Conservation (phyloP, 2,113 vertebrate genomes). For the Irena cyanogastra region DNA sequence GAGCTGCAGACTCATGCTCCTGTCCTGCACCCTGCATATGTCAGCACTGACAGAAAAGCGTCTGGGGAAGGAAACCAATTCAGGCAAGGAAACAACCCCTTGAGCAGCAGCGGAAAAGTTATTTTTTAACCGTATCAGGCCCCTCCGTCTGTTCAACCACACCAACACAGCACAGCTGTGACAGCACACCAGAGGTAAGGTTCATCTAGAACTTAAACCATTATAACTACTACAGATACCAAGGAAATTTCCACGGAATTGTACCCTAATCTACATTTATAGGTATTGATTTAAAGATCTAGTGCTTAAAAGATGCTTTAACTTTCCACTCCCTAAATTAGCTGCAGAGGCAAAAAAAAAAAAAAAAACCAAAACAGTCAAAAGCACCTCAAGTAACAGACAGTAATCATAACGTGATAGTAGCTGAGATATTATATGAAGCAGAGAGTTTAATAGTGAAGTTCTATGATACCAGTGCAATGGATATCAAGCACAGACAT, state of each 20-base stretch:
- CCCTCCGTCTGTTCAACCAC: neutral
- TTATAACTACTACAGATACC: neutral
- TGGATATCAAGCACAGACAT: neutral
- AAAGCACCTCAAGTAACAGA: neutral
- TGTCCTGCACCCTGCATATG: rapidly evolving
- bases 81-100: neutral
- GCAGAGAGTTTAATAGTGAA: neutral
- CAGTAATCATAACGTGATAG: neutral
- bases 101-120: neutral
- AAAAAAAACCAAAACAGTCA: neutral
- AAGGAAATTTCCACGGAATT: neutral
- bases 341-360: neutral
- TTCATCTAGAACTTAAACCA: neutral
- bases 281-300: neutral
- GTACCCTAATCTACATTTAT: neutral
- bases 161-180: neutral
- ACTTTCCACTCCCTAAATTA: neutral
- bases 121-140: neutral
- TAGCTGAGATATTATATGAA: neutral
- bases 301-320: neutral
- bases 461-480: neutral
- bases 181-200: neutral
- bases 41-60: neutral
- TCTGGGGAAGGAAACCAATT: neutral
- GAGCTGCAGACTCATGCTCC: neutral